Base-by-base conservation (phyloP, 2,797 vertebrate genomes). In the Argentina silus region DNA sequence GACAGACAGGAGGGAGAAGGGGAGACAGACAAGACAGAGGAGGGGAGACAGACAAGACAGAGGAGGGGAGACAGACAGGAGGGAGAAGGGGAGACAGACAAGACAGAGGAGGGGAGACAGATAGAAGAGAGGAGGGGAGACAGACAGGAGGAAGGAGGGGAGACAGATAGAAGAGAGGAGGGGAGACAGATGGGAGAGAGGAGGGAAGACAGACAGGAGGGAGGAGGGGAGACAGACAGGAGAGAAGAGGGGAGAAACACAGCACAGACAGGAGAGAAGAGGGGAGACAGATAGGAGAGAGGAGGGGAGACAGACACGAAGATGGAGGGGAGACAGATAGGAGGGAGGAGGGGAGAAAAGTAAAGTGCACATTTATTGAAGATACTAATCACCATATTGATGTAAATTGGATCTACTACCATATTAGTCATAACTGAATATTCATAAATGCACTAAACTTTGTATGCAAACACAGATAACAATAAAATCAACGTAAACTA, bases 1-100 rank as follows among this genome's bases (percentile, higher is more conserved):
- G 63, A 47, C 3, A 65, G 63, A 48, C 27, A 36, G 27, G 63
- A 65, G 63, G 44, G 63, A 65, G n/a, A 45, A 43, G 45, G 63
- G 42, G 61, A 64, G 61, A 64, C 27, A 36, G 27, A 36, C 27
- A 15, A 44, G 42, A 64, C 11, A 64, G n/a, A 65, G 62, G 8
- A 21, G 7, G 7, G 21, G 6, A 61, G 59, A 27, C 21, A 61
- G 59, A 61, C 21, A 61, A 6, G 11, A 27, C 14, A 19, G 27
- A 45, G 14, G 11, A 27, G 11, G 23, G 9, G 21, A 51, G 19
- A 67, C 12, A 59, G 51, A 57, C 21, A 57, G 1, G 8, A 70
- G 53, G 53, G 4, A 14, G 3, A 43, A 23, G 1, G 14, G 27
- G 9, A 14, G 61, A n/a, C n/a, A 64, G 6, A 64, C 7, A 64